phyloP scores from a whole-genome alignment of 2,113 vertebrate genomes.

The Excalfactoria chinensis region DNA sequence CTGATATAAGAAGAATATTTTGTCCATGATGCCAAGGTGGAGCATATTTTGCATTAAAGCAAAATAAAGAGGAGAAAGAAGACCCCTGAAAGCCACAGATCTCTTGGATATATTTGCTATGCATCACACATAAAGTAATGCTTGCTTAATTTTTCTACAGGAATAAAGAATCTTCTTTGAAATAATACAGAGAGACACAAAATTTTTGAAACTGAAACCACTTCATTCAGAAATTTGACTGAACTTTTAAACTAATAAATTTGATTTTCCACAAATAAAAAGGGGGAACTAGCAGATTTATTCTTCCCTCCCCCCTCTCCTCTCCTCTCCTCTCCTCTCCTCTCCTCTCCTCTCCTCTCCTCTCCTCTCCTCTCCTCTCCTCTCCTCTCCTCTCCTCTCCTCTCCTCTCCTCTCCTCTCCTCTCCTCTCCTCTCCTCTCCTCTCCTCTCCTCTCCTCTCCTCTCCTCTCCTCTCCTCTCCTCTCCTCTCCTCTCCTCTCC shows the following conservation, averaged over 20 bases:
- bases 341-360: fast-evolving
- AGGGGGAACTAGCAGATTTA: neutral
- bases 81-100: neutral
- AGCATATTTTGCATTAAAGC: neutral
- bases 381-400: too few species aligned
- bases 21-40: neutral
- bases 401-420: too few species aligned
- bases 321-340: too few species aligned
- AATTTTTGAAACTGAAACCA: neutral
- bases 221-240: neutral
- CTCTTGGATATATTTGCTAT: neutral
- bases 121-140: neutral
- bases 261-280: conserved; percentile 49
- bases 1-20: neutral
- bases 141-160: neutral
- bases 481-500: too few species aligned
- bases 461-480: too few species aligned
- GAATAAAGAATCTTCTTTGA: neutral
- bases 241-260: conserved; percentile 3
- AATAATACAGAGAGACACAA: neutral
- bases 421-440: neutral
- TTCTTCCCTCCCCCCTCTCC: neutral
- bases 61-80: neutral
- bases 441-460: neutral
- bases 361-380: neutral